Base-by-base conservation (phyloP, 2,113 vertebrate species). In the Phasianus colchicus region DNA sequence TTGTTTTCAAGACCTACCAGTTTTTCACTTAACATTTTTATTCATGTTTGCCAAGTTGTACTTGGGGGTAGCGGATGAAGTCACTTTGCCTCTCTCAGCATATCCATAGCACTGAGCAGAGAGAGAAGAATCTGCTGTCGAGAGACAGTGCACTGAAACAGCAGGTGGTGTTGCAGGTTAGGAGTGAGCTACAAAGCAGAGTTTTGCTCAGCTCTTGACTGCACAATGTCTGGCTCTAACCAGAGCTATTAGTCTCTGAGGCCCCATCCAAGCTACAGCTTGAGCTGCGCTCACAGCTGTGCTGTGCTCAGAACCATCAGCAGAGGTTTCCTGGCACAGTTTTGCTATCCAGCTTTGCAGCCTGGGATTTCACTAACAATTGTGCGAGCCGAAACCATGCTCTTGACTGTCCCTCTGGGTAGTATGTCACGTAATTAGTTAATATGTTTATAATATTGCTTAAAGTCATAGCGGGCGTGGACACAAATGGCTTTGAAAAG, bases 131-230 rank as follows among this genome's bases (percentile, higher is more conserved):
- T 7, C 48, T 25, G 7, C 82, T 54, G 88, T 15, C 0, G 74
- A 85, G 82, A 86, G 75, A 40, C 89, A 0, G 6, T 48, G 87
- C 36, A 6, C 73, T 77, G 94, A 30, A 92, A 96, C 96, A 96
- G 95, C 96, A 96, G 95, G 96, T 96, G 96, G 95, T 96, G 96
- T 93, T 96, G 95, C 94, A 95, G 96, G 95, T 96, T 95, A 93
- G 96, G 74, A 93, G 89, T 67, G 95, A 94, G 91, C 86, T 48
- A 8, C 81, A 65, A 54, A 69, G 91, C 47, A 15, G 83, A 86
- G 80, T 27, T 92, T 13, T 60, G 40, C 87, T 91, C 74, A 24
- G 96, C 87, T 85, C 82, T 29, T 52, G 67, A 2, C 84, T 83
- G 89, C 72, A 83, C 87, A 87, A 48, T 52, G 84, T 66, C 93